Base-by-base conservation (phyloP, 1,140 invertebrate species). In the Lasioglossum baleicum region DNA sequence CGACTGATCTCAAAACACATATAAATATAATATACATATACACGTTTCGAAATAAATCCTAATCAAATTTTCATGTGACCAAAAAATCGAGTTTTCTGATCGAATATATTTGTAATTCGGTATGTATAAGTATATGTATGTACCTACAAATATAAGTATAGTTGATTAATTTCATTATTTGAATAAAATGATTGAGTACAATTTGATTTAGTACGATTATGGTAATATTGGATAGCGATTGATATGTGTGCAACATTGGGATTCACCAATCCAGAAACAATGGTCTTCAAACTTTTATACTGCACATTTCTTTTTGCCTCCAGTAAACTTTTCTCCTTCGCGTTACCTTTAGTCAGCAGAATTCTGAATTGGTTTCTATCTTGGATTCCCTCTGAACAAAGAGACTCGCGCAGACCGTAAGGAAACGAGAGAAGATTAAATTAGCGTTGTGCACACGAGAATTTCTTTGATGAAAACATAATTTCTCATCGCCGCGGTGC, bases 291-390 rank as follows among this genome's bases (percentile, higher is more conserved):
- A 73, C 61, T 73, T 73, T 78, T 65, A 73, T 72, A 58, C 56
- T 48, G 48, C 35, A 53, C 69, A 35, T 56, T 65, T 22, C 76
- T 73, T 78, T 63, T 65, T 72, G 35, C 60, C 61, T 65, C 26
- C 22, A 11, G 48, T 26, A 72, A 78, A 78, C 69, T 72, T 72
- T 72, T 56, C 61, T 72, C 48, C 60, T 61, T 48, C 72, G 40
- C 22, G 77, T 80, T 80, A 75, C 77, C 71, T 80, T 67, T 65
- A 71, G 77, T 80, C 77, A 80, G 77, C 77, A 80, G 77, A 80
- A 80, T 80, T 51, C 56, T 80, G 51, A 75, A 80, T 80, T 75
- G 71, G 64, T 75, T 80, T 58, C 77, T 40, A 75, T 74, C 70
- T 80, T 66, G 51, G 72, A 80, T 75, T 61, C 64, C 77, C 44